Conservation (phyloP, 1,140 invertebrate genomes). For the Lepidurus apus region DNA sequence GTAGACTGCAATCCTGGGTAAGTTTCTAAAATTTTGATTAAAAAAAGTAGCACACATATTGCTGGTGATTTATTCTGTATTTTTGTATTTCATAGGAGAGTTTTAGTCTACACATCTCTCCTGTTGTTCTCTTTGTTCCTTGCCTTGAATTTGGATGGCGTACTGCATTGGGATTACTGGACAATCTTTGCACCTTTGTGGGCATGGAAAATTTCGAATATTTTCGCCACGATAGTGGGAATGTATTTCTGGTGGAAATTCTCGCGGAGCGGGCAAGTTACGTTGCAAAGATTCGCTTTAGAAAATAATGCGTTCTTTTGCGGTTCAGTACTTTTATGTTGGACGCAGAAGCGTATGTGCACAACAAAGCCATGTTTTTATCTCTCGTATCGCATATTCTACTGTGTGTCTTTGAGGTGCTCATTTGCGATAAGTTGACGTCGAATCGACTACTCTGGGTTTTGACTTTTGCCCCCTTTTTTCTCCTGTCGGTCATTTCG, state of each 20-base stretch:
- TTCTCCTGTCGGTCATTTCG: conserved; percentile 92
- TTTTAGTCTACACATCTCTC: conserved; percentile 87
- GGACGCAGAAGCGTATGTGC: conserved; percentile 90
- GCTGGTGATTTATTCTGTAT: not conserved
- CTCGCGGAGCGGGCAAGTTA: conserved; percentile 75
- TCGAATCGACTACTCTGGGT: conserved; percentile 87
- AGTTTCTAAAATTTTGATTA: not conserved
- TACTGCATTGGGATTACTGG: conserved; percentile 88
- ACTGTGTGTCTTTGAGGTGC: conserved; percentile 90
- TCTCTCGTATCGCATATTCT: conserved; percentile 77
- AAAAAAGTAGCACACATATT: too few relatives aligned
- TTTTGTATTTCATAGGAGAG: conserved; percentile 69
- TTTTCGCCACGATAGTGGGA: conserved; percentile 78
- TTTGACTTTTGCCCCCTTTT: conserved; percentile 90
- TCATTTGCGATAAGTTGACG: conserved; percentile 91
- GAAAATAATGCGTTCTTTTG: conserved; percentile 23
- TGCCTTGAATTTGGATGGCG: conserved; percentile 79
- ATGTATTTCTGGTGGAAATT: conserved; percentile 91
- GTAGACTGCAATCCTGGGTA: conserved; percentile 6
- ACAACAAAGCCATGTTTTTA: conserved; percentile 96
- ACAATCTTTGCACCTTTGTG: conserved; percentile 89
- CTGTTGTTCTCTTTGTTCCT: conserved; percentile 85
- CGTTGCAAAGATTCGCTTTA: conserved; percentile 19
- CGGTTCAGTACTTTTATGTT: conserved; percentile 54
- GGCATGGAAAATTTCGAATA: conserved; percentile 91